Base-by-base conservation (phyloP, 2,797 vertebrate species). In the Onychomys arenicola region DNA sequence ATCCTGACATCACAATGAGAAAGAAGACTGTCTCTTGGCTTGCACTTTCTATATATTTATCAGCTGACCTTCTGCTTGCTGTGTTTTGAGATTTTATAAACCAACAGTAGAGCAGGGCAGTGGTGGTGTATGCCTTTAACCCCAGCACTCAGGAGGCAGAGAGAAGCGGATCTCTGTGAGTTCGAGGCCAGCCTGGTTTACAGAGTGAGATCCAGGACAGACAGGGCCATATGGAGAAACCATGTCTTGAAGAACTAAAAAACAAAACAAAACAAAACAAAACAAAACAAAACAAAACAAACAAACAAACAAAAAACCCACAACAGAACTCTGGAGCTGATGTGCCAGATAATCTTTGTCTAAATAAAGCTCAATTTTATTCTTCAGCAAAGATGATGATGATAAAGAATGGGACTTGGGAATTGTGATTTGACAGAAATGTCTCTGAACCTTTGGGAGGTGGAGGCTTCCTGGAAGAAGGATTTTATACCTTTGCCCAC, bases 321-420 rank as follows among this genome's bases (percentile, higher is more conserved):
- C 25, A n/a, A 37, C 2, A 61, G 52, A 16, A 73, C 19, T 4
- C 27, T 6, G 16, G 21, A 49, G 52, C 8, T 25, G 13, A 37
- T 55, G 32, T 40, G 16, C 43, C 69, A 69, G 37, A 19, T 37
- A 19, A 8, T 76, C 43, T 77, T 89, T 77, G 65, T 85, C 67
- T 89, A 29, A 34, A 94, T 65, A 89, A 86, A 88, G 76, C 13
- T 71, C 32, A 65, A 67, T 89, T 85, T 69, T 89, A 91, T 94
- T 94, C 83, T 78, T n/a, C 40, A 78, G 34, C 61, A 91, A 89
- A 67, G 80, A 6, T 29, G 32, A 67, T 34, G 57, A 37, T 59
- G 34, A 1, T 43, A 27, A 49, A 63, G 52, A 16, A 85, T 69
- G 32, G 34, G 13, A 57, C n/a, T 57, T 57, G 34, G 49, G 67